phyloP scores from a whole-genome alignment of 2,888 invertebrate genomes.

The Cylindroiulus punctatus region DNA sequence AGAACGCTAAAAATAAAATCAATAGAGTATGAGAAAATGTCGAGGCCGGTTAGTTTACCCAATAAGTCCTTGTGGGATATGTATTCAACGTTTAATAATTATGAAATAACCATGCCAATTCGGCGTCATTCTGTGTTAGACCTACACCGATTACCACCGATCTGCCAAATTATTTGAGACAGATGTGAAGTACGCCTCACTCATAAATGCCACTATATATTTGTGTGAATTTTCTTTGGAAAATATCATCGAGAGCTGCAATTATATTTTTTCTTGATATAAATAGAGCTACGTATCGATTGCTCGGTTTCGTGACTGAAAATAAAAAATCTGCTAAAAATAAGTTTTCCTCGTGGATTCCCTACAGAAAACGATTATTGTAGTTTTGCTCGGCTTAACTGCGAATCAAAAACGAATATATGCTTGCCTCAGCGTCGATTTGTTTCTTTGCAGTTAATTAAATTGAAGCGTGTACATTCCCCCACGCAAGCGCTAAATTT shows the following conservation, averaged over 20 bases:
- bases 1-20: no score
- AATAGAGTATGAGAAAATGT: no score
- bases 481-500: not conserved
- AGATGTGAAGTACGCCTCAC: not conserved
- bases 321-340: not conserved
- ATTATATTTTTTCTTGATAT: not conserved
- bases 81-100: no score
- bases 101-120: no score
- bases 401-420: not conserved
- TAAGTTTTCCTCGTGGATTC: not conserved
- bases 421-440: not conserved
- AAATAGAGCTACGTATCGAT: not conserved
- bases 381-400: not conserved
- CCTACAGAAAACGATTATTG: not conserved
- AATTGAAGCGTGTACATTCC: not conserved
- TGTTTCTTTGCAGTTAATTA: conserved; percentile 33
- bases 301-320: not conserved
- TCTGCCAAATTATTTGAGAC: not conserved
- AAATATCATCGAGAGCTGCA: not conserved
- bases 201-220: not conserved
- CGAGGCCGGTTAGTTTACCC: no score
- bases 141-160: not conserved
- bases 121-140: no score
- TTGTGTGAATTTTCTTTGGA: not conserved
- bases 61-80: no score